Conservation (phyloP, 1,140 invertebrate genomes). For the Hylyphantes graminicola region DNA sequence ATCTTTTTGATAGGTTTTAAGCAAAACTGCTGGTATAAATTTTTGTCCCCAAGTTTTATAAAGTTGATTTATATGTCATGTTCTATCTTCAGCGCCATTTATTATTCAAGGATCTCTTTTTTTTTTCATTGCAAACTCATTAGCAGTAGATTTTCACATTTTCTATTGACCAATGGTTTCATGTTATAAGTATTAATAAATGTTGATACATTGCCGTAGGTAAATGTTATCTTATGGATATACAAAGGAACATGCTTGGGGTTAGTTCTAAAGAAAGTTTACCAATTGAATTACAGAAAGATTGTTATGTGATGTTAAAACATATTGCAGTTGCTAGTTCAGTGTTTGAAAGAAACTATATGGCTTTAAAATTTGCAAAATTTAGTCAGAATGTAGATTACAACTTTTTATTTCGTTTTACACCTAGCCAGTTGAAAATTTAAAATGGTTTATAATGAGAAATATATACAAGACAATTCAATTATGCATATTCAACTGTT, state of each 20-base stretch:
- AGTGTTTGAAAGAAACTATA: too few relatives aligned
- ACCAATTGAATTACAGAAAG: neutral
- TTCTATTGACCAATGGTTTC: too few relatives aligned
- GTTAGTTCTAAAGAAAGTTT: neutral
- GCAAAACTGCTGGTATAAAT: slow-evolving; percentile 29
- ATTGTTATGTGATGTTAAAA: neutral
- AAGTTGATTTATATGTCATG: slow-evolving; percentile 31
- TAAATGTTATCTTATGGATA: neutral
- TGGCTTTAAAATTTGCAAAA: too few relatives aligned
- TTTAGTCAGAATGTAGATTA: too few relatives aligned
- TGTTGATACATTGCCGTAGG: neutral
- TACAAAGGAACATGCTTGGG: neutral
- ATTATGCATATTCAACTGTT: too few relatives aligned
- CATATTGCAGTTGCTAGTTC: too few relatives aligned
- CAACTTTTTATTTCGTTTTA: too few relatives aligned
- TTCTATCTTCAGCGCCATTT: slow-evolving; percentile 14
- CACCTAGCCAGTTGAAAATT: too few relatives aligned
- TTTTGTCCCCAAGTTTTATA: slow-evolving; percentile 39
- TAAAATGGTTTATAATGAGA: too few relatives aligned
- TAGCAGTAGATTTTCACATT: too few relatives aligned
- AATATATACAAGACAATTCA: too few relatives aligned
- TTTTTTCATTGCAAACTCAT: slow-evolving; percentile 7
- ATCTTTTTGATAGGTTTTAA: slow-evolving; percentile 33
- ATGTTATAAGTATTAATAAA: slow-evolving; percentile 15
- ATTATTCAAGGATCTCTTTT: slow-evolving; percentile 41